Conservation (phyloP, 2,113 vertebrate species). For the Laticauda colubrina region DNA sequence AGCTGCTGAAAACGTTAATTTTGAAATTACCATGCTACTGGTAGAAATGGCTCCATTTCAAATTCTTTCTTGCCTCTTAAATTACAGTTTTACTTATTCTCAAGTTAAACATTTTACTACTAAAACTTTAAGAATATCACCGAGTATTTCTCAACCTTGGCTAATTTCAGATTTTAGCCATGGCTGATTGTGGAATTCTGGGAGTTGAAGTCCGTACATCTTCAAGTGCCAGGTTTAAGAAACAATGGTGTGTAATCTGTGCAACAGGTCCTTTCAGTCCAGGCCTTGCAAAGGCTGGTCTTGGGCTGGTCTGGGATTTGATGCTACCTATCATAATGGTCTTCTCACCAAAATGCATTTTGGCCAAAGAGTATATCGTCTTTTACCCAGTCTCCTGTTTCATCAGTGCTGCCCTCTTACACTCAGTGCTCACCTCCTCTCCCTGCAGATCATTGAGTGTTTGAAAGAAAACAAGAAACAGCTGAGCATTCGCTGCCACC, state of each 20-base stretch:
- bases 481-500: conserved; percentile 82
- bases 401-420: neutral
- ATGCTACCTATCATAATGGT: no score
- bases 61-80: neutral
- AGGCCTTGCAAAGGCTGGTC: no score
- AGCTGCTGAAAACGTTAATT: neutral
- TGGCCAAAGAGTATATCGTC: neutral
- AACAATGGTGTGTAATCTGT: neutral
- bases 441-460: conserved; percentile 89
- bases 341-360: neutral
- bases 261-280: neutral
- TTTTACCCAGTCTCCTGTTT: no score
- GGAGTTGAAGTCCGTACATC: neutral
- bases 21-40: neutral
- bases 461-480: conserved; percentile 92
- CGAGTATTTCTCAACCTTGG: neutral
- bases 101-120: neutral
- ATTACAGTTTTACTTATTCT: neutral
- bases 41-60: neutral
- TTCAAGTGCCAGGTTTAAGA: neutral
- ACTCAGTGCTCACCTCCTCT: neutral
- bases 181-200: neutral
- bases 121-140: neutral
- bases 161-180: neutral
- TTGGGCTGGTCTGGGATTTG: no score